A percentile compares a stretch with the other conserved stretches of the same genome.
Evolutionary conservation across 2,888 invertebrate genomes (phyloP).

Genomic region (Resseliella maxima): DNA sequence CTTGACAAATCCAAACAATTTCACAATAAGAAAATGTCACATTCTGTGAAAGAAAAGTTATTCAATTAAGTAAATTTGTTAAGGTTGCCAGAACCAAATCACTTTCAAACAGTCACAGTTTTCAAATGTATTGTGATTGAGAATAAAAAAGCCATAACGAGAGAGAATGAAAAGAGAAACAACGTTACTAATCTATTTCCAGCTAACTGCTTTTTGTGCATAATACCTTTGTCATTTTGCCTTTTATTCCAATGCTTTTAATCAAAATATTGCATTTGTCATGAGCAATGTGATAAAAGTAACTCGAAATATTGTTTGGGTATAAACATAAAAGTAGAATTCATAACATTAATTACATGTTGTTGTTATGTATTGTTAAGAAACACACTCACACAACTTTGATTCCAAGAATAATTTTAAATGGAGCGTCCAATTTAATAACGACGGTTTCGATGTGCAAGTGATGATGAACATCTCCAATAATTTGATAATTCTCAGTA

Average conservation of each 20-base stretch:
- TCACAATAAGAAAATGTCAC: not conserved
- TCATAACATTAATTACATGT: slow-evolving; percentile 43
- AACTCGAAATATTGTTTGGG: not conserved
- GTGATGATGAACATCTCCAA: too few relatives aligned
- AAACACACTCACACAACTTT: too few relatives aligned
- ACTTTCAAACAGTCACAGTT: not conserved
- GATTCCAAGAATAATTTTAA: too few relatives aligned
- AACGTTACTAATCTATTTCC: not conserved
- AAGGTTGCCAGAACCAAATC: not conserved
- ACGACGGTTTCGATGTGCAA: too few relatives aligned
- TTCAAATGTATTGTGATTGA: not conserved
- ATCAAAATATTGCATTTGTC: slow-evolving; percentile 1
- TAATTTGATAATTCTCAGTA: too few relatives aligned
- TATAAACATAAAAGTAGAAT: not conserved
- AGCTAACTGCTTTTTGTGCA: not conserved
- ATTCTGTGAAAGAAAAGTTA: not conserved
- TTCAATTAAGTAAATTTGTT: slow-evolving; percentile 45
- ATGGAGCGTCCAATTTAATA: too few relatives aligned
- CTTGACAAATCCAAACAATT: not conserved
- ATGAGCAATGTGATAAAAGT: not conserved
- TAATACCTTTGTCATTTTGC: not conserved
- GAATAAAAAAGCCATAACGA: not conserved
- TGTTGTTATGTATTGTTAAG: too few relatives aligned
- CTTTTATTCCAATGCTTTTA: not conserved
- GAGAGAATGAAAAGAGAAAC: not conserved